These are phyloP conservation scores for Antennarius striatus DNA, from an alignment of 2,113 vertebrate species.

Conservation along the genomic window DNA sequence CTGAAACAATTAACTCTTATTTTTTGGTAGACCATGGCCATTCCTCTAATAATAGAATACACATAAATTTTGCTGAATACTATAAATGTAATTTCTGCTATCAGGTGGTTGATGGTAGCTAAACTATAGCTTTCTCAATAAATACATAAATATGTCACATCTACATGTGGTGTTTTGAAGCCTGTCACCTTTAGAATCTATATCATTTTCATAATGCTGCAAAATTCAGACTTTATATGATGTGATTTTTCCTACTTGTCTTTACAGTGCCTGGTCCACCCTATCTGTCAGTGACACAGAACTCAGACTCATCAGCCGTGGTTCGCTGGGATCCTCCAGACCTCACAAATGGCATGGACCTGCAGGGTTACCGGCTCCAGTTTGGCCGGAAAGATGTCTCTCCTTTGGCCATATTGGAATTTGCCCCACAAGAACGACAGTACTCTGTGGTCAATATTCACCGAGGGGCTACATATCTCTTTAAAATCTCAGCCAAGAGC, in stretches of 20 bases:
- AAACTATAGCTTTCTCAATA: too few relatives aligned
- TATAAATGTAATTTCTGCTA: too few relatives aligned
- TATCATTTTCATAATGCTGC: too few relatives aligned
- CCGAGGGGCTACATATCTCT: constrained; percentile 91
- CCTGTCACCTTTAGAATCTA: too few relatives aligned
- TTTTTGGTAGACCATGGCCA: too few relatives aligned
- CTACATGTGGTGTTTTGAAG: too few relatives aligned
- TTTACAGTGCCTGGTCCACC: constrained; percentile 88
- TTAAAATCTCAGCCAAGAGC: constrained; percentile 92
- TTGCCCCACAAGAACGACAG: constrained; percentile 82
- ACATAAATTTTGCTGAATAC: too few relatives aligned
- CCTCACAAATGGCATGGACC: constrained; percentile 82
- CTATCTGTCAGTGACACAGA: constrained; percentile 88
- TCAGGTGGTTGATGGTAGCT: too few relatives aligned
- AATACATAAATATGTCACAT: too few relatives aligned
- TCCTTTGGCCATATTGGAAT: constrained; percentile 90
- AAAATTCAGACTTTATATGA: too few relatives aligned
- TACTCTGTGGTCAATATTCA: constrained; percentile 85
- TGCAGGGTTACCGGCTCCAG: constrained; percentile 93
- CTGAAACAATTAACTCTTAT: neutral
- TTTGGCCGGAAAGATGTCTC: constrained; percentile 88
- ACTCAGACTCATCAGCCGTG: constrained; percentile 85
- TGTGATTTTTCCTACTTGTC: neutral
- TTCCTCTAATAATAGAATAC: too few relatives aligned
- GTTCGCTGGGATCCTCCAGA: constrained; percentile 90